phyloP scores from a whole-genome alignment of 2,797 vertebrate species.

The Tragopan temminckii region DNA sequence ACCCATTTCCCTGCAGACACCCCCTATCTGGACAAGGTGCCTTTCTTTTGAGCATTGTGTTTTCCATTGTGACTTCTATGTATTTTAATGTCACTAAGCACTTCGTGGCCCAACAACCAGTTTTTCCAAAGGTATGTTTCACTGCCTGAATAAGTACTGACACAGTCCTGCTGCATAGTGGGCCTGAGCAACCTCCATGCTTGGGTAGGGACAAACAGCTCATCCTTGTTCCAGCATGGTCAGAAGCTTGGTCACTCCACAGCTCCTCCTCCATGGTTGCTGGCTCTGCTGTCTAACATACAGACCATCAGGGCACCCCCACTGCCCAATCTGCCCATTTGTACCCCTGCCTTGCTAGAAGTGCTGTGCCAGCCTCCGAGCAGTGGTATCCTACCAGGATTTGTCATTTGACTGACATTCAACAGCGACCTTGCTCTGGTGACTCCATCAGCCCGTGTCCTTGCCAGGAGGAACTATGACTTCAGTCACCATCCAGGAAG shows the following conservation, averaged over 20 bases:
- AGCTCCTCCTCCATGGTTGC: not conserved
- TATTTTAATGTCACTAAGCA: not conserved
- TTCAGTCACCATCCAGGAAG: slow-evolving; percentile 44
- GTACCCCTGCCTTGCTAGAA: not conserved
- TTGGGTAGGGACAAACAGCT: not conserved
- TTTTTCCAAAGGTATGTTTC: not conserved
- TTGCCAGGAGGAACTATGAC: not conserved
- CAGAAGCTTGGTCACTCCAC: not conserved
- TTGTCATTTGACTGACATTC: not conserved
- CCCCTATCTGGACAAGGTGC: not conserved
- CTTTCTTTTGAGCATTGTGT: not conserved
- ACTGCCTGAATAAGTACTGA: not conserved
- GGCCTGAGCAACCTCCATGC: not conserved
- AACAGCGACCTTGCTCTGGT: not conserved
- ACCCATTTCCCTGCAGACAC: not conserved
- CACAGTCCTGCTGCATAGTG: not conserved
- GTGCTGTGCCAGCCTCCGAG: not conserved
- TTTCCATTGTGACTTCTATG: not conserved
- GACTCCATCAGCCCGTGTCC: not conserved
- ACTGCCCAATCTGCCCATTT: not conserved
- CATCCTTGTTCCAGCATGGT: not conserved
- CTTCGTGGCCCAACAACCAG: not conserved
- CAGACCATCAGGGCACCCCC: not conserved
- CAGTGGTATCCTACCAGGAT: not conserved
- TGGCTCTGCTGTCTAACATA: not conserved